Percentiles rank a stretch among this genome's conserved stretches.
Conservation (phyloP, 1,140 invertebrate species). For the Cyphomyrmex costatus region DNA sequence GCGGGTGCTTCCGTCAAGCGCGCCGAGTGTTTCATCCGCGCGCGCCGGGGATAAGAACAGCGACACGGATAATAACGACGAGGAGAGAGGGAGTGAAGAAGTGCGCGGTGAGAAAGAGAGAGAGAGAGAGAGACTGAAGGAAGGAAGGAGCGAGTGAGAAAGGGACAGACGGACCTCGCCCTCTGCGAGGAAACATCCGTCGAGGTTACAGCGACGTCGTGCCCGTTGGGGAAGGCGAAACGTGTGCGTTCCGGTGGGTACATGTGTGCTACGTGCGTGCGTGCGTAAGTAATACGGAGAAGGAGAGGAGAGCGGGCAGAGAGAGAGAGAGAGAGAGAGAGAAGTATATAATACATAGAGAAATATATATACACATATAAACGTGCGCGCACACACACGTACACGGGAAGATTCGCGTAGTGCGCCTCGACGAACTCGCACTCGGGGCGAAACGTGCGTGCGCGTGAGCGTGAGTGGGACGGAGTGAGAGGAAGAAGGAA, state of each 20-base stretch:
- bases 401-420: slow-evolving; percentile 5
- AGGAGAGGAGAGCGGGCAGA: background rate
- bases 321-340: background rate
- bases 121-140: background rate
- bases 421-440: slow-evolving; percentile 34
- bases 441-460: slow-evolving; percentile 39
- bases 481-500: background rate
- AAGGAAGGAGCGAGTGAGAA: background rate
- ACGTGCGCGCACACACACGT: background rate
- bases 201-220: slow-evolving; percentile 16
- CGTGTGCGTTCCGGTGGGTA: slow-evolving; percentile 36
- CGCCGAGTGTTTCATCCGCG: slow-evolving; percentile 25
- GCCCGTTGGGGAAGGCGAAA: slow-evolving; percentile 36
- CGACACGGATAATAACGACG: background rate
- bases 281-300: slow-evolving; percentile 27
- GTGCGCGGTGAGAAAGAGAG: background rate
- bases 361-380: background rate
- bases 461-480: background rate
- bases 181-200: slow-evolving; percentile 52
- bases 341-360: slow-evolving; percentile 1
- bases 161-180: slow-evolving; percentile 43
- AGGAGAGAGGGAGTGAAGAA: background rate
- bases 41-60: slow-evolving; percentile 25
- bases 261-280: slow-evolving; percentile 30
- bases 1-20: slow-evolving; percentile 10